These are phyloP conservation scores for Caranx ignobilis DNA, from an alignment of 2,113 vertebrate genomes.

Conservation along the genomic window DNA sequence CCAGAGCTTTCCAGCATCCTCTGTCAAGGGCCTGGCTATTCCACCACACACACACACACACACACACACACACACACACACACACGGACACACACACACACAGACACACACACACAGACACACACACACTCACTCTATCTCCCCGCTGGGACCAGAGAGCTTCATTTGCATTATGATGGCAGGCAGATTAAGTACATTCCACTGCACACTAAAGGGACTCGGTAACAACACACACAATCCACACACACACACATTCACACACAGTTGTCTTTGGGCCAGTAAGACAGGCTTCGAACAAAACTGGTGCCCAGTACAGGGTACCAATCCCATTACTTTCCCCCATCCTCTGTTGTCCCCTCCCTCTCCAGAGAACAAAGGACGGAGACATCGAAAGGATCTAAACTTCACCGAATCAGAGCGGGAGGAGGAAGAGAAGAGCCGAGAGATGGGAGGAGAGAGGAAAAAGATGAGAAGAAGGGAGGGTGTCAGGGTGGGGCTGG, in stretches of 20 bases:
- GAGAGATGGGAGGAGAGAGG: constrained; percentile 53
- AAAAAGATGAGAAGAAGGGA: constrained; percentile 51
- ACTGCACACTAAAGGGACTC: constrained; percentile 78
- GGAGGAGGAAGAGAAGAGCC: constrained; percentile 77
- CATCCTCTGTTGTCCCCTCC: constrained; percentile 64
- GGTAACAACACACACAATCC: constrained; percentile 44
- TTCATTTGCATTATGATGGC: constrained; percentile 82
- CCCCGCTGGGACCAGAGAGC: constrained; percentile 69
- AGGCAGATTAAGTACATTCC: constrained; percentile 83
- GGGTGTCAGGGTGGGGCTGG: constrained; percentile 60
- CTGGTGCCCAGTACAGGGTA: constrained; percentile 69
- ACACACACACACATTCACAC: constrained; percentile 44
- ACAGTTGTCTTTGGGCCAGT: constrained; percentile 65
- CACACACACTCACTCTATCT: constrained; percentile 42
- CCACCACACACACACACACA: constrained; percentile 32
- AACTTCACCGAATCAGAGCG: constrained; percentile 82
- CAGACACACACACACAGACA: constrained; percentile 28
- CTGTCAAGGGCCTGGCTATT: constrained; percentile 45
- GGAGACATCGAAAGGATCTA: constrained; percentile 64
- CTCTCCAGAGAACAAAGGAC: constrained; percentile 76
- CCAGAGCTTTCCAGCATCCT: constrained; percentile 57
- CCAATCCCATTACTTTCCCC: constrained; percentile 82
- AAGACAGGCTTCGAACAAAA: constrained; percentile 67
- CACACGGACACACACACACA: constrained; percentile 17
- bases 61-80: constrained; percentile 33